Percentiles rank a stretch among this genome's conserved stretches.
phyloP scores from a whole-genome alignment of 2,888 invertebrate species.

The Junonia oenone region DNA sequence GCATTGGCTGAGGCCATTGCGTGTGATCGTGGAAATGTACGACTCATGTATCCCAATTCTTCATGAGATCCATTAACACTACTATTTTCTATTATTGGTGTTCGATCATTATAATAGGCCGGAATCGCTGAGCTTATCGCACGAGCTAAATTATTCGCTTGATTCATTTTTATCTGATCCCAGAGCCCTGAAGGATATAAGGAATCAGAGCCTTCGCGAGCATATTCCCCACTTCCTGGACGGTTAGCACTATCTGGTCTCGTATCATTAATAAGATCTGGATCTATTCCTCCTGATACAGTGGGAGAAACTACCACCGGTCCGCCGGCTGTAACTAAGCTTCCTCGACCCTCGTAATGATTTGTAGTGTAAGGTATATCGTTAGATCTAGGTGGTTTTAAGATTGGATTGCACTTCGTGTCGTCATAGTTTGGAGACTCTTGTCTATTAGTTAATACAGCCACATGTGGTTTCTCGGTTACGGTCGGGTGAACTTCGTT shows the following conservation, averaged over 20 bases:
- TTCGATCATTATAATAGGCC: constrained; percentile 85
- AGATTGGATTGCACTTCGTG: constrained; percentile 81
- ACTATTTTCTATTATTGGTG: constrained; percentile 84
- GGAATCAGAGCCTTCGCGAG: constrained; percentile 85
- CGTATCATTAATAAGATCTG: constrained; percentile 91
- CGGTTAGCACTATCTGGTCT: constrained; percentile 80
- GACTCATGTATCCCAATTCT: constrained; percentile 81
- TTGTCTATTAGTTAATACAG: constrained; percentile 78
- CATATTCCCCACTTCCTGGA: constrained; percentile 88
- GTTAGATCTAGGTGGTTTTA: constrained; percentile 84
- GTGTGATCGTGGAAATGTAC: constrained; percentile 80
- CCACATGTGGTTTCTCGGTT: constrained; percentile 76
- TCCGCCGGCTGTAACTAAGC: constrained; percentile 79
- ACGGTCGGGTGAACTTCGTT: constrained; percentile 71
- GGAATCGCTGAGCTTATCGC: constrained; percentile 78
- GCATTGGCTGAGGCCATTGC: constrained; percentile 65
- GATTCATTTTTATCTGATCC: constrained; percentile 81
- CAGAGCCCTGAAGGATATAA: constrained; percentile 89
- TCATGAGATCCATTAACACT: constrained; percentile 80
- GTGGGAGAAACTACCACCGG: constrained; percentile 87
- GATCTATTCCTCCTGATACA: constrained; percentile 87
- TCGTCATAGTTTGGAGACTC: constrained; percentile 60
- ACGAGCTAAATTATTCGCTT: constrained; percentile 77
- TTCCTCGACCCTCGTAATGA: constrained; percentile 84
- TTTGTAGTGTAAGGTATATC: constrained; percentile 85